Percentiles rank a stretch among this genome's conserved stretches.
Evolutionary conservation across 2,797 vertebrate genomes (phyloP).

Genomic region (Clarias platycephalus): DNA sequence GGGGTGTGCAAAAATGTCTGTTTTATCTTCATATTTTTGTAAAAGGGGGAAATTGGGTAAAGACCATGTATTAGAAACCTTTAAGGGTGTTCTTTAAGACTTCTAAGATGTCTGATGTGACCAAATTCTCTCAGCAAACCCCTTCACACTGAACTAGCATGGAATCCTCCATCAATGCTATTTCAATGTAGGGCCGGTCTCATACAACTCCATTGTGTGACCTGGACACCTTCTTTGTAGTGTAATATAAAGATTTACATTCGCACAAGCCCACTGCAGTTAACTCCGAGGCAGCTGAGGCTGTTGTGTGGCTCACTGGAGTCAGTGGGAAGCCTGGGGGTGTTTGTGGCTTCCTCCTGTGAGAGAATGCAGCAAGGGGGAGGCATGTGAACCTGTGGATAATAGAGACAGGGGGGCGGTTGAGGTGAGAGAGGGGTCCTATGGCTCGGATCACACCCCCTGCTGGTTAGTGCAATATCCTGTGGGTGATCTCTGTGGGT

Average conservation of each 20-base stretch:
- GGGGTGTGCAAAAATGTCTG: background rate
- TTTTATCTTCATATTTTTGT: background rate
- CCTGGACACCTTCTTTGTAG: background rate
- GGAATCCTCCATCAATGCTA: background rate
- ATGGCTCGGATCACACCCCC: constrained; percentile 51
- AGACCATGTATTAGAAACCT: background rate
- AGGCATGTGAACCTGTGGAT: constrained; percentile 31
- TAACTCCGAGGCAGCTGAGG: background rate
- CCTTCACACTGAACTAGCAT: background rate
- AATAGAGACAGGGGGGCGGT: constrained; percentile 10
- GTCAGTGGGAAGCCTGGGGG: constrained; percentile 25
- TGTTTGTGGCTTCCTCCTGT: constrained; percentile 28
- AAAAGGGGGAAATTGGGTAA: background rate
- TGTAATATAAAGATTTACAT: constrained; percentile 20
- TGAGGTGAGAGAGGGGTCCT: constrained; percentile 37
- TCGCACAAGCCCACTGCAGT: background rate
- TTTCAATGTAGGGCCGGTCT: background rate
- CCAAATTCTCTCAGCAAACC: background rate
- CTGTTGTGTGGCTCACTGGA: constrained; percentile 31
- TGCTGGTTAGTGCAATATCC: constrained; percentile 64
- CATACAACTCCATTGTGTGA: constrained; percentile 1
- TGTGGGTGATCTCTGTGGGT: constrained; percentile 62
- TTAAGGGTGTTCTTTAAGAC: background rate
- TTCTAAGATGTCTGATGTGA: background rate
- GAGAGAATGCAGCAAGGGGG: constrained; percentile 24